Conservation (phyloP, 2,888 invertebrate species). For the Brenthis ino region DNA sequence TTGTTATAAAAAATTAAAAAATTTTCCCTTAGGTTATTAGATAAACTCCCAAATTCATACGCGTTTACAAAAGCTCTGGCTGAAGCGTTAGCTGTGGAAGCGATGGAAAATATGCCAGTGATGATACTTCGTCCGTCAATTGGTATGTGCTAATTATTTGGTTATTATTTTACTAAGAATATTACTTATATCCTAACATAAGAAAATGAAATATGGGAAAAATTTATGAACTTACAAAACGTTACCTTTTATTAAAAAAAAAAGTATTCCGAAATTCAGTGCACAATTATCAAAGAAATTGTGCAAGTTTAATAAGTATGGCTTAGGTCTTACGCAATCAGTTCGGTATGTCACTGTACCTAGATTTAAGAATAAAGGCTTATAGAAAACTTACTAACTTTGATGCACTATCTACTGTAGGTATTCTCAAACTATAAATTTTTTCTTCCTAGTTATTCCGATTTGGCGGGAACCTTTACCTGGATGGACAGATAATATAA, state of each 20-base stretch:
- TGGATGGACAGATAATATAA: constrained; percentile 95
- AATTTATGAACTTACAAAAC: neutral
- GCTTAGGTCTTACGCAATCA: too few species aligned
- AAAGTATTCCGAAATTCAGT: neutral
- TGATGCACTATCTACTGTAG: too few species aligned
- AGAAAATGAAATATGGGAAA: neutral
- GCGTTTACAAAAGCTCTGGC: constrained; percentile 96
- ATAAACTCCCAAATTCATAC: constrained; percentile 93
- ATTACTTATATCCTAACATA: neutral
- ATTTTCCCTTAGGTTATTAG: constrained; percentile 82
- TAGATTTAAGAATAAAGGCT: too few species aligned
- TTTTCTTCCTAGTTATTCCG: constrained; percentile 85
- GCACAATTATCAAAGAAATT: neutral
- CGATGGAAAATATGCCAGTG: constrained; percentile 88
- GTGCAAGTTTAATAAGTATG: too few species aligned
- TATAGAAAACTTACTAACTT: too few species aligned
- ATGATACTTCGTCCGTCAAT: constrained; percentile 93
- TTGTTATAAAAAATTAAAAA: neutral
- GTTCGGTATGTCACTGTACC: too few species aligned
- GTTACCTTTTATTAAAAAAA: neutral
- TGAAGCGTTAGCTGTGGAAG: constrained; percentile 90
- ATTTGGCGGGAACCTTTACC: constrained; percentile 92
- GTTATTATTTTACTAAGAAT: neutral
- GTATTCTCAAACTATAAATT: too few species aligned
- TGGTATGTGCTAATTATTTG: constrained; percentile 63